Conservation (phyloP, 1,140 invertebrate species). For the Papilio polyxenes region DNA sequence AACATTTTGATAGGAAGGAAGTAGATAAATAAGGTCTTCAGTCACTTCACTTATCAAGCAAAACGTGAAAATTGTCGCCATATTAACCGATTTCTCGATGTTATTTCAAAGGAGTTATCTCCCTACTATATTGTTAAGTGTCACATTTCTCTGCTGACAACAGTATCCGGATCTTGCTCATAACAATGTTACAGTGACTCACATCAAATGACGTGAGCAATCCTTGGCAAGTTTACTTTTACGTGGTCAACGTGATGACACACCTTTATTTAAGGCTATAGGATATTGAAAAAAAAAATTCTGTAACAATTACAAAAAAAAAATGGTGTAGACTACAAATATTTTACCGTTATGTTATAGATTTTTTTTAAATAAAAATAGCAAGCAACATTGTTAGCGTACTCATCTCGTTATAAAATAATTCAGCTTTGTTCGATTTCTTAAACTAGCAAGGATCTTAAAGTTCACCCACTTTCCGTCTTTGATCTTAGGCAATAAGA, state of each 20-base stretch:
- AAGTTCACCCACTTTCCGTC: not conserved
- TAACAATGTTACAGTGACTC: not conserved
- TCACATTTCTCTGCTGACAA: not conserved
- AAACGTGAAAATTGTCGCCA: too few relatives aligned
- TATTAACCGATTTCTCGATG: too few relatives aligned
- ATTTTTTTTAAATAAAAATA: not conserved
- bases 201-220: not conserved
- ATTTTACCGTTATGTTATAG: not conserved
- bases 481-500: not conserved
- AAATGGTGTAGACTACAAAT: not conserved
- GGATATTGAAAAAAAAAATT: not conserved
- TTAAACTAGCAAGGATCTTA: not conserved
- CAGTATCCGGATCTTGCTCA: not conserved
- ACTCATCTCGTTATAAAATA: too few relatives aligned
- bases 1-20: too few relatives aligned
- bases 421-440: not conserved
- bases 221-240: constrained; percentile 19
- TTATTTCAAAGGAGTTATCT: not conserved
- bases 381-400: too few relatives aligned
- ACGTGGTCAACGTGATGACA: constrained; percentile 4
- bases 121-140: not conserved
- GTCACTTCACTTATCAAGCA: too few relatives aligned
- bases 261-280: not conserved
- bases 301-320: not conserved
- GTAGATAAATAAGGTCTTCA: too few relatives aligned